These are phyloP conservation scores for Drosophila incognita DNA, from an alignment of 2,888 invertebrate genomes.

Conservation along the genomic window DNA sequence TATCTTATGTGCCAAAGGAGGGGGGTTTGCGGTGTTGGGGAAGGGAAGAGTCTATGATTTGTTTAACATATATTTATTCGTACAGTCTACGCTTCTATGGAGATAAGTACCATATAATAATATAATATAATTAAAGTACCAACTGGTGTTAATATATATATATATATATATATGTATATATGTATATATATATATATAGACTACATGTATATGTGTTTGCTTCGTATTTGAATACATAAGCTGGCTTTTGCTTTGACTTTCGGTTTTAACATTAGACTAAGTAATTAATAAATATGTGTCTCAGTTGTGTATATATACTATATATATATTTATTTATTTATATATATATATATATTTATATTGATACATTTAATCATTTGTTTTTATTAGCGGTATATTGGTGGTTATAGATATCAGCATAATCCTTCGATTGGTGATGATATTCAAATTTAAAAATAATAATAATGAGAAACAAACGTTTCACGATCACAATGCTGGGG, in stretches of 20 bases:
- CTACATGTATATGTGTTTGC: conserved; percentile 18
- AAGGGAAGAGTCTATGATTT: conserved; percentile 33
- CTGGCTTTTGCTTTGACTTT: conserved; percentile 38
- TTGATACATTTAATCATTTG: conserved; percentile 18
- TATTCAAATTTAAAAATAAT: conserved; percentile 35
- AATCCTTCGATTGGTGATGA: conserved; percentile 16
- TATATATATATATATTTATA: conserved; percentile 1
- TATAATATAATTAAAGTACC: conserved; percentile 35
- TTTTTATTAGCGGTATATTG: conserved; percentile 15
- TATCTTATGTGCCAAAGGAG: conserved; percentile 1
- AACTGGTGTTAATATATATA: conserved; percentile 38
- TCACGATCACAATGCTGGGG: conserved; percentile 54
- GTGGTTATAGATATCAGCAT: conserved; percentile 18
- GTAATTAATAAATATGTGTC: conserved; percentile 9
- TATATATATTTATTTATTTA: neutral
- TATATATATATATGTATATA: conserved; percentile 23
- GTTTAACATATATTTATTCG: conserved; percentile 26
- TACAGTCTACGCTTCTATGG: conserved; percentile 53
- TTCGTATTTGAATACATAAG: conserved; percentile 30
- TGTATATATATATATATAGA: conserved; percentile 7
- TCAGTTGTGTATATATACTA: conserved; percentile 3
- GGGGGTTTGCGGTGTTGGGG: neutral
- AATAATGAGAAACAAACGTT: conserved; percentile 50
- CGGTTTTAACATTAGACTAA: conserved; percentile 46
- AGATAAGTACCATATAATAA: conserved; percentile 38